Base-by-base conservation (phyloP, 2,888 invertebrate genomes). In the Acrobasis suavella region DNA sequence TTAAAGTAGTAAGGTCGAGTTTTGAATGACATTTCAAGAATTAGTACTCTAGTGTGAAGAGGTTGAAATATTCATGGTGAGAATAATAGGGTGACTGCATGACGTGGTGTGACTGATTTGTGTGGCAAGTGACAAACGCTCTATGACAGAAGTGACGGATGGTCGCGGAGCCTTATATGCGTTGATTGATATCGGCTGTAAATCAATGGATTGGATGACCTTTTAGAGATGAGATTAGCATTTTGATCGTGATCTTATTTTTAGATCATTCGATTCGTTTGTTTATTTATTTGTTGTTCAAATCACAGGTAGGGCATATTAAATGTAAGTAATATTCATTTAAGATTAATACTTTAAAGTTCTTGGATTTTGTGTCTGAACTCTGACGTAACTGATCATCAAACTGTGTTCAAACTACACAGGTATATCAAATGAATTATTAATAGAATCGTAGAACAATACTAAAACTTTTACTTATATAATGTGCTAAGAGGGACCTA, bases 131-230 rank as follows among this genome's bases (percentile, higher is more conserved):
- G 49, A 46, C 49, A 32, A 58, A 58, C 32, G 32, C 32, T 15
- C 16, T 16, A 10, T 58, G 58, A 58, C 58, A 58, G 58, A n/a
- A 32, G 58, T 58, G 58, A 58, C 15, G 58, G 32, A 46, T 58
- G 22, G 46, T n/a, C 32, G 32, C 15, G 15, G 9, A 46, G 49
- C 58, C 58, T 59, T 50, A 50, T 59, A 50, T 10, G 49, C 37
- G 32, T 59, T 55, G 55, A 55, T 55, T 55, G 38, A 55, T 55
- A 55, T 16, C 14, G 37, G 32, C 32, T 32, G 39, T 55, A 39
- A 10, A 55, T 55, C 55, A 55, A 54, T 54, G 54, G 54, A 15
- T 54, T 32, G 46, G 12, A 14, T 46, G 46, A 46, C 46, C 46
- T 46, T 46, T 46, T 46, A 1, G 7, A 46, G 46, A 46, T n/a